Base-by-base conservation (phyloP, 2,797 vertebrate genomes). In the Staurois parvus region DNA sequence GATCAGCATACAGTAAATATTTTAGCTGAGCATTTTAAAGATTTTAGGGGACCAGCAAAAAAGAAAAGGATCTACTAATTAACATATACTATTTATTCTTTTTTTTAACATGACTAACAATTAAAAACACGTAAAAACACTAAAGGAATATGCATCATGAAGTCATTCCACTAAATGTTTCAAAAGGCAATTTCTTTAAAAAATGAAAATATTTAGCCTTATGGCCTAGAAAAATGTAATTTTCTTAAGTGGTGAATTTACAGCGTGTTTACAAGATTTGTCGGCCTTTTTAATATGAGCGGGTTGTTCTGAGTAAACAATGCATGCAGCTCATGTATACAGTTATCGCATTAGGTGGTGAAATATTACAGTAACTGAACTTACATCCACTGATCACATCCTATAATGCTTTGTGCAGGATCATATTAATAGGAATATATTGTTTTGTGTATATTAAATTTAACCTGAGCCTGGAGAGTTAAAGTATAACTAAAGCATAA, bases 231-330 rank as follows among this genome's bases (percentile, higher is more conserved):
- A 29, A 64, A 66, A 66, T 66, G 10, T 66, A 26, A 66, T 66
- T 66, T 66, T 66, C 64, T 15, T 66, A 66, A 66, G 64, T 66
- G 64, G 64, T 66, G 4, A 66, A 66, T 66, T 66, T 66, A 66
- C 26, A 64, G 62, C 62, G 11, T 66, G 64, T 66, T 66, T 66
- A 66, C 64, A 66, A 66, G 64, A 26, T 3, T 59, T 59, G 52
- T 24, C 19, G 24, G 52, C 21, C n/a, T 26, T 66, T 66, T 26
- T 66, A 26, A 26, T 66, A 13, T 66, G 64, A 29, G 59, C 59
- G 26, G n/a, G 8, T 64, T 64, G 59, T 64, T 26, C 64, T 15
- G 28, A 15, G 26, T 13, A 66, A 29, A 29, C 64, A 66, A 29
- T 66, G 26, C 28, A 15, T 19, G 28, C 4, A 29, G 3, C 28